A percentile compares a stretch with the other conserved stretches of the same genome.
Conservation (phyloP, 2,888 invertebrate species). For the Tipula vernalis region DNA sequence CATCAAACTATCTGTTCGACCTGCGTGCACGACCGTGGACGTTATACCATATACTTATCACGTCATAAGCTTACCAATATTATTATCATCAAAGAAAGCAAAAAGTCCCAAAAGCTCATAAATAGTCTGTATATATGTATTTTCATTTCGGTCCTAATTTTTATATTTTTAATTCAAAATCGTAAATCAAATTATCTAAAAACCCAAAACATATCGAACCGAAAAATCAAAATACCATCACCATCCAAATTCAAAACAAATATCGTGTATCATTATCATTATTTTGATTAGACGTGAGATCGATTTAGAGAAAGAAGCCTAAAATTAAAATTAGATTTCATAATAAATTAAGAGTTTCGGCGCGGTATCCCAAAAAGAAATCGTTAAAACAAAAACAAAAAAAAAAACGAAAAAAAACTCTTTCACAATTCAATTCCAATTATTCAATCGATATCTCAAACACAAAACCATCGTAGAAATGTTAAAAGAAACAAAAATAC, state of each 20-base stretch:
- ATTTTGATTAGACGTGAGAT: background rate
- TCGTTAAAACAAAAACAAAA: background rate
- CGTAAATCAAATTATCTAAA: background rate
- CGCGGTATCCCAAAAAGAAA: background rate
- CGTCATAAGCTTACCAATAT: background rate
- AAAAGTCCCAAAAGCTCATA: background rate
- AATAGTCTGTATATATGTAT: background rate
- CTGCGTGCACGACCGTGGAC: too few species aligned
- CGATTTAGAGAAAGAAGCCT: background rate
- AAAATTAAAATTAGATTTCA: background rate
- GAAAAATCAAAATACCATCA: slow-evolving; percentile 4
- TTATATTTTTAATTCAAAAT: background rate
- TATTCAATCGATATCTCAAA: slow-evolving; percentile 4
- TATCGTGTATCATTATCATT: slow-evolving; percentile 4
- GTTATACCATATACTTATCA: background rate
- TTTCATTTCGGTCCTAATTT: background rate
- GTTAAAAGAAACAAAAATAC: background rate
- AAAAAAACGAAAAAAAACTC: background rate
- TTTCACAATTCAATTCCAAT: background rate
- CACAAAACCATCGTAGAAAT: background rate
- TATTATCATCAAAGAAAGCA: background rate
- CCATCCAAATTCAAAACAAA: background rate
- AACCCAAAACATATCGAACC: background rate
- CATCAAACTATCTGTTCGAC: too few species aligned
- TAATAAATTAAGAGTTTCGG: background rate